phyloP scores from a whole-genome alignment of 2,797 vertebrate genomes.

The Sylvilagus floridanus region DNA sequence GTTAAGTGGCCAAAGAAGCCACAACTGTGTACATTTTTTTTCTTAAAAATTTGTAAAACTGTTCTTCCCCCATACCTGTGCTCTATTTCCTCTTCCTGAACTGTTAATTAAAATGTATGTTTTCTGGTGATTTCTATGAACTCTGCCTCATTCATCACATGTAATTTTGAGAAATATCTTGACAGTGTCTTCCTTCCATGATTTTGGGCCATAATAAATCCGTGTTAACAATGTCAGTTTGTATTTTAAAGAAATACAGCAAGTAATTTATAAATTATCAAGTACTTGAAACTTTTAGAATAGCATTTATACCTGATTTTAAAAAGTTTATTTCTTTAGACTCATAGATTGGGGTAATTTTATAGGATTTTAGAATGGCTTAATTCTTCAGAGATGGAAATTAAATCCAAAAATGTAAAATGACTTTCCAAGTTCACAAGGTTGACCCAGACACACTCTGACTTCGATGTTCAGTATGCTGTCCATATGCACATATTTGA shows the following conservation, averaged over 20 bases:
- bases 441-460: neutral
- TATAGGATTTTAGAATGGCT: neutral
- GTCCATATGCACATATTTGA: neutral
- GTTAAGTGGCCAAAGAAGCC: neutral
- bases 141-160: neutral
- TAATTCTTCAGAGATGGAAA: conserved; percentile 36
- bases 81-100: neutral
- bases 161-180: neutral
- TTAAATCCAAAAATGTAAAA: neutral
- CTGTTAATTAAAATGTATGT: neutral
- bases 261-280: neutral
- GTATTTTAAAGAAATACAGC: neutral
- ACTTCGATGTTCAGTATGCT: neutral
- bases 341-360: neutral
- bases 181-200: neutral
- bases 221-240: neutral
- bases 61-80: conserved; percentile 1
- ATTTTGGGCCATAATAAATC: neutral
- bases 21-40: neutral
- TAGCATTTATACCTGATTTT: neutral
- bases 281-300: neutral
- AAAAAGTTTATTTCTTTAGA: neutral
- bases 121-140: neutral
- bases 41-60: neutral
- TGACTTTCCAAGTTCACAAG: neutral